Conservation (phyloP, 2,113 vertebrate species). For the Melanerpes formicivorus region DNA sequence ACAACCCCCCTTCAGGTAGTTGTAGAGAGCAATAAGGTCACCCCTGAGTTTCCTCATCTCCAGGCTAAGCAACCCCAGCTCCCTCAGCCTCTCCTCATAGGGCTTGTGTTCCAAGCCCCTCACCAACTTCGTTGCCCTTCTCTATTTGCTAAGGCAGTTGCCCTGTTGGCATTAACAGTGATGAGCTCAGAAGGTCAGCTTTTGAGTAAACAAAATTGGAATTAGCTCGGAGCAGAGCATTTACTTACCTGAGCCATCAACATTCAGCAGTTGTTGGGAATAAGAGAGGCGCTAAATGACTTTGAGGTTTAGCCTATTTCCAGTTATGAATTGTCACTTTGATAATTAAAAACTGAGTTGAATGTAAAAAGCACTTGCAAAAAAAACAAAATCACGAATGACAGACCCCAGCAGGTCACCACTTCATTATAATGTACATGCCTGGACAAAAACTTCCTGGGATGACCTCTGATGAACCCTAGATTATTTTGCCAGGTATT, state of each 20-base stretch:
- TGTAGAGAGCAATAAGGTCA: no score
- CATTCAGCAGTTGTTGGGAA: neutral
- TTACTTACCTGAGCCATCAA: neutral
- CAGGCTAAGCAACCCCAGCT: no score
- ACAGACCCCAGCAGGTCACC: neutral
- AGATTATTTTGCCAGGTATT: constrained; percentile 47
- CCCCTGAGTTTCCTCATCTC: no score
- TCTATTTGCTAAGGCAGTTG: neutral
- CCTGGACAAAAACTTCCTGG: neutral
- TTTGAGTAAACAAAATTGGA: neutral
- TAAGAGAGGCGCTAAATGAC: neutral
- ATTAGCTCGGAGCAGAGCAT: neutral
- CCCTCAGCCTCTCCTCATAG: no score
- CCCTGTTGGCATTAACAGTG: neutral
- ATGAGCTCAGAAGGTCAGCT: neutral
- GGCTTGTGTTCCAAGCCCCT: no score
- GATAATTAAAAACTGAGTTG: neutral
- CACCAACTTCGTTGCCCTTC: no score
- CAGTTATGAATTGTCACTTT: neutral
- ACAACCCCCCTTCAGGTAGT: no score
- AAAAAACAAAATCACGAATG: neutral
- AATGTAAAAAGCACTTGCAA: neutral
- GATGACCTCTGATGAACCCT: constrained; percentile 13
- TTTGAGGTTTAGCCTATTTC: neutral
- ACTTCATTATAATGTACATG: neutral